Percentiles rank a stretch among this genome's conserved stretches.
phyloP scores from a whole-genome alignment of 2,888 invertebrate genomes.

The Pristionchus arcanus region DNA sequence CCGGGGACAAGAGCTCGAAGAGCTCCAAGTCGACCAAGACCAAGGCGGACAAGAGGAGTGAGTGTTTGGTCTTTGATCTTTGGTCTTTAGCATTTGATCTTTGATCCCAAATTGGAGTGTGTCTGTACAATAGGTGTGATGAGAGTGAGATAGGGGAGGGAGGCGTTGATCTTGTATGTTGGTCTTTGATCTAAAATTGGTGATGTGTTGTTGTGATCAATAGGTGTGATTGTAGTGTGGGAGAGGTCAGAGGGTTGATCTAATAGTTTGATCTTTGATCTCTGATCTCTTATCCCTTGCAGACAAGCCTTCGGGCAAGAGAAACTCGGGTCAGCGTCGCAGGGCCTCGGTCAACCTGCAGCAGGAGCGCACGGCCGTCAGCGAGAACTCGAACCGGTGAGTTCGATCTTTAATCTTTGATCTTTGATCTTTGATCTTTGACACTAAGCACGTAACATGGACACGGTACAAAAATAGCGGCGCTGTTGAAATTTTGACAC shows the following conservation, averaged over 20 bases:
- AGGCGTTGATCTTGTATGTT: neutral
- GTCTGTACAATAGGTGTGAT: no score
- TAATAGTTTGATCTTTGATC: no score
- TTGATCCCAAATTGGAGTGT: neutral
- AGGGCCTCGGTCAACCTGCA: neutral
- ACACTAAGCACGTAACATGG: no score
- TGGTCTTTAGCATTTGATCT: neutral
- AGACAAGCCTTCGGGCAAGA: neutral
- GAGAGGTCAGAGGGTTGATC: no score
- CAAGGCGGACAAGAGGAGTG: neutral
- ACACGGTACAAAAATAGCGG: no score
- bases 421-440: neutral
- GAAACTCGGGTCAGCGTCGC: neutral
- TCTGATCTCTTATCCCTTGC: neutral
- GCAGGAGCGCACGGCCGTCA: neutral
- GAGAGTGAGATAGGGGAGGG: no score
- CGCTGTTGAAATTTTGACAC: no score
- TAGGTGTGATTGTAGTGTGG: no score
- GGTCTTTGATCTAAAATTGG: neutral
- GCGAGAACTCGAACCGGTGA: conserved; percentile 12
- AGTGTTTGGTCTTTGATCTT: neutral
- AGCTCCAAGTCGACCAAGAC: neutral
- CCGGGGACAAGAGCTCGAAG: no score
- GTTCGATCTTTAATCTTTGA: neutral
- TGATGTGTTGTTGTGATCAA: no score